phyloP scores from a whole-genome alignment of 2,113 vertebrate genomes.

The Columba janthina region DNA sequence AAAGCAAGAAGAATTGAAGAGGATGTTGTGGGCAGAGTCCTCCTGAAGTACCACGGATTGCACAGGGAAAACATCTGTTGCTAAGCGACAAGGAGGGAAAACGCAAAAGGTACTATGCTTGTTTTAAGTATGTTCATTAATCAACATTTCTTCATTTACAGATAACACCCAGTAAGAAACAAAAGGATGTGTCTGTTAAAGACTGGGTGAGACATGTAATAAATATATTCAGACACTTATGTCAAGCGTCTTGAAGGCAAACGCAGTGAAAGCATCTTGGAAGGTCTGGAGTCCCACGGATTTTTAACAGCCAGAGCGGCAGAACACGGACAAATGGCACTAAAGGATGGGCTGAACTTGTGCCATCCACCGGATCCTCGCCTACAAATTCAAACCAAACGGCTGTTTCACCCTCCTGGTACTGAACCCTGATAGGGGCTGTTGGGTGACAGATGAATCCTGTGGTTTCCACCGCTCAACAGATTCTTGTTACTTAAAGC shows the following conservation, averaged over 20 bases:
- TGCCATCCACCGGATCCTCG: not conserved
- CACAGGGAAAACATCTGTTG: constrained; percentile 26
- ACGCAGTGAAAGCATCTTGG: not conserved
- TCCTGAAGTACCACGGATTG: not conserved
- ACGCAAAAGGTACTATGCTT: not conserved
- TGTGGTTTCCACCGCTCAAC: not conserved
- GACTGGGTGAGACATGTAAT: not conserved
- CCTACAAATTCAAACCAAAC: not conserved
- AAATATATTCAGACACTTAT: not conserved
- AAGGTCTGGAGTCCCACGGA: not conserved
- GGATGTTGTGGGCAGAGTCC: not conserved
- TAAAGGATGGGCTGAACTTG: rapidly evolving
- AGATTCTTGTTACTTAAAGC: not conserved
- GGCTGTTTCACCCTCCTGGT: not conserved
- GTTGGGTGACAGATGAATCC: constrained; percentile 2
- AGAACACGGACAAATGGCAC: not conserved
- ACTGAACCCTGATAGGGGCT: not conserved
- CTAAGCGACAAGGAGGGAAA: constrained; percentile 35
- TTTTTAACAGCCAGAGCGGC: not conserved
- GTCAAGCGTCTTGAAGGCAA: not conserved
- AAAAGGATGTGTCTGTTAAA: not conserved
- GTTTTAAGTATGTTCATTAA: constrained; percentile 39
- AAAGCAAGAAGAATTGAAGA: not conserved
- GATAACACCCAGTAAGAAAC: constrained; percentile 27
- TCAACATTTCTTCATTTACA: constrained; percentile 37